Evolutionary conservation across 2,888 invertebrate genomes (phyloP), one percentile per base, ranked within the genome.

Genomic region (Xylota sylvarum): DNA sequence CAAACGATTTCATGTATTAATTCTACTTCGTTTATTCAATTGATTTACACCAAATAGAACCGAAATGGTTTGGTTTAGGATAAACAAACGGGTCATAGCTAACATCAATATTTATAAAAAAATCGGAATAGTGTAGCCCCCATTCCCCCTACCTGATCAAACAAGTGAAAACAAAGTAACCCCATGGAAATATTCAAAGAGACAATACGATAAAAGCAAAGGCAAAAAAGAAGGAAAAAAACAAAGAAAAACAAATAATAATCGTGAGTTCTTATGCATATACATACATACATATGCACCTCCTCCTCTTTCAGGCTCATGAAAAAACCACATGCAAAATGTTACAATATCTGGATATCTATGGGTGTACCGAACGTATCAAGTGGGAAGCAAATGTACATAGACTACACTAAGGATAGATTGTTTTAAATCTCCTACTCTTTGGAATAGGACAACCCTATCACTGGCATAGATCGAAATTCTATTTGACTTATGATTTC

Each of bases 381-480:
- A 69, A 74, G 74, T 74, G 55, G 74, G 74, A 40, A 4, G 5
- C 40, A 40, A 40, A 43, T 1, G n/a, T n/a, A n/a, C n/a, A n/a
- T 14, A 52, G 23, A 27, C 32, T 40, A 27, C n/a, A 40, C 50
- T 37, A 48, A 50, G 52, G 56, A 72, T 78, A 19, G 35, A 46
- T 58, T 43, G 3, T 58, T 65, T 58, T 19, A 48, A 56, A 48
- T 56, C 70, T 64, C 56, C 48, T 37, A 50, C 14, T 50, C 14
- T 12, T 14, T 52, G 7, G 30, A n/a, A 23, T 40, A 12, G 43
- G 43, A 10, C 37, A 67, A 48, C 52, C 69, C 27, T 67, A 86
- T 86, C 81, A 62, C 43, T 73, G 62, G 32, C 86, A 78, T 62
- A 69, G 77, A 86, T 82, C 81, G 73, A 35, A 78, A 67, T 67